Percentiles rank a stretch among this genome's conserved stretches.
Conservation (phyloP, 2,797 vertebrate species). For the Pangasius sanitwongsei region DNA sequence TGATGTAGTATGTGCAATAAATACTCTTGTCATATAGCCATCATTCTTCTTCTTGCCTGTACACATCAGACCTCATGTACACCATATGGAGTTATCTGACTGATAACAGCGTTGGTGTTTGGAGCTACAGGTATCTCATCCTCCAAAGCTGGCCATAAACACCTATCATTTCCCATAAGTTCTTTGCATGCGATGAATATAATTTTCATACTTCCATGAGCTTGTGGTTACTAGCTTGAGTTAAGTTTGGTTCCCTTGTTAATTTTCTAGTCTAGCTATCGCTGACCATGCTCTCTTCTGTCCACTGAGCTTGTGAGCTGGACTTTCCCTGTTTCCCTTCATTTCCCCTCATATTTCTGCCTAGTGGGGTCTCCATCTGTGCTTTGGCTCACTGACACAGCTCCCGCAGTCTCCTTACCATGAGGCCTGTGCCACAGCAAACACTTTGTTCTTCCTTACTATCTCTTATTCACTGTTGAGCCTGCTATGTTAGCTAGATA, state of each 20-base stretch:
- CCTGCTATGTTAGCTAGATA: not conserved
- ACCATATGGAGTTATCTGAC: not conserved
- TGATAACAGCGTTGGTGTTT: not conserved
- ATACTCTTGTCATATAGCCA: not conserved
- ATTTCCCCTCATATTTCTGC: too few relatives aligned
- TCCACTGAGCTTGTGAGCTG: too few relatives aligned
- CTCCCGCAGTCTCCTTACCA: too few relatives aligned
- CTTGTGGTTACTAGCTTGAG: not conserved
- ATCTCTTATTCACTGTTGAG: too few relatives aligned
- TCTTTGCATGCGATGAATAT: not conserved
- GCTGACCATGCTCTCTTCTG: too few relatives aligned
- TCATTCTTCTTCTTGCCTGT: not conserved
- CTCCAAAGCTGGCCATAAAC: not conserved
- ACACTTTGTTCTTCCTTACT: too few relatives aligned
- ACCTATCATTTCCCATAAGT: not conserved
- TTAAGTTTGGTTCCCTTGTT: not conserved
- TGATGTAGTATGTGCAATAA: not conserved
- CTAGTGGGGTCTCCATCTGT: too few relatives aligned
- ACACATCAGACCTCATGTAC: not conserved
- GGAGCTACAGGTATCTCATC: not conserved
- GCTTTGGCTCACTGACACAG: too few relatives aligned
- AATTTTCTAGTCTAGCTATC: too few relatives aligned
- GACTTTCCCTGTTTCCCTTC: too few relatives aligned
- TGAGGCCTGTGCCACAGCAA: too few relatives aligned
- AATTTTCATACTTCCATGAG: not conserved